Base-by-base conservation (phyloP, 92 coral and sea anemone genomes). In the Umimayanthus chanpuru region DNA sequence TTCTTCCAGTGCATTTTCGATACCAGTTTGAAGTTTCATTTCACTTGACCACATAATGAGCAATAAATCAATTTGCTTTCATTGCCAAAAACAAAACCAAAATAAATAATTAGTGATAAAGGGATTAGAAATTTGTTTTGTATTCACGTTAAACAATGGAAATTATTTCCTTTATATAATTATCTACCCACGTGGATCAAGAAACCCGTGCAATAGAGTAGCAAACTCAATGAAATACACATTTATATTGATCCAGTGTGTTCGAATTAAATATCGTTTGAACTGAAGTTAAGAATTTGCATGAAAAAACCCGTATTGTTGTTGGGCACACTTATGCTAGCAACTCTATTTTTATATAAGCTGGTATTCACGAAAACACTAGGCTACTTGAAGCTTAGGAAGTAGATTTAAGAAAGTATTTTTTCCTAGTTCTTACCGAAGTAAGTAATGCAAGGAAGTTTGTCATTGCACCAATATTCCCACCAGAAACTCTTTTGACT, bases 21-120 rank as follows among this genome's bases (percentile, higher is more conserved):
- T 23, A 14, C 25, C 26, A 47, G 20, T n/a, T 78, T 50, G 77
- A 67, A 30, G 64, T 47, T 39, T 83, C 66, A 47, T 83, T 83
- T 83, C 70, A 67, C 9, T 71, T 29, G 9, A 68, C 66, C 23
- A 29, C 78, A 76, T 71, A 83, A 70, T 82, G 86, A 67, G 78
- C 41, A 43, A 70, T 83, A 83, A 83, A 83, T 83, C 87, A 70
- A 83, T 41, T 83, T n/a, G 87, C 87, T 83, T 83, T 44, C 61
- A 70, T 68, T 70, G 87, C 26, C 66, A 16, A 15, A 83, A 70
- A 70, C 61, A 71, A 82, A 41, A 82, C 28, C 76, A 29, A 83
- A 80, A 81, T 61, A 58, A 20, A 83, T 47, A 70, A 83, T 83
- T 83, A 70, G 64, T 30, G 78, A 44, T 83, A 47, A 28, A 70